Conservation (phyloP, 2,113 vertebrate species). For the Sander lucioperca region DNA sequence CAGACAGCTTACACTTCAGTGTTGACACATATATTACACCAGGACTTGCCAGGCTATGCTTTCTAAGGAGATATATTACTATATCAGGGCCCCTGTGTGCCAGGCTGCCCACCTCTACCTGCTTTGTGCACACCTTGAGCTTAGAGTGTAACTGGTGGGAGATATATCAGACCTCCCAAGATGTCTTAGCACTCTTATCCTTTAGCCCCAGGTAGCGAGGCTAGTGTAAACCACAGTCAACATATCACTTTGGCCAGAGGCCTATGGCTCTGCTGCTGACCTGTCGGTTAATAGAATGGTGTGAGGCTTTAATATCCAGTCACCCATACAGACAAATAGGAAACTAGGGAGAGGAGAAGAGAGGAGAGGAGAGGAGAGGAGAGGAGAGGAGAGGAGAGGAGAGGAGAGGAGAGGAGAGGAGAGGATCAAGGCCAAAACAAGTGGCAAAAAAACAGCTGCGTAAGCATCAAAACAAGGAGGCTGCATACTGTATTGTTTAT, state of each 20-base stretch:
- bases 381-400: conserved; percentile 24
- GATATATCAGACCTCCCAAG: conserved; percentile 69
- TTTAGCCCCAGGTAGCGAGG: conserved; percentile 60
- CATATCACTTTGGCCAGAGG: conserved; percentile 59
- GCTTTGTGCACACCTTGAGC: conserved; percentile 34
- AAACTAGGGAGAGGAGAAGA: conserved; percentile 9
- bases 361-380: conserved; percentile 22
- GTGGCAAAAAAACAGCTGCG: conserved; percentile 29
- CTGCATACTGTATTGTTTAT: not conserved
- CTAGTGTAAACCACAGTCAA: conserved; percentile 71
- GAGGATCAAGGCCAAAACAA: conserved; percentile 28
- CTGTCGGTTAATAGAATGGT: conserved; percentile 77
- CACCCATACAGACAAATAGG: conserved; percentile 26
- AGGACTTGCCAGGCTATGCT: not conserved
- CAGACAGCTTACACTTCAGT: not conserved
- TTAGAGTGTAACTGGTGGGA: conserved; percentile 33
- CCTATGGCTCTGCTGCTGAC: conserved; percentile 66
- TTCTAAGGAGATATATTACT: conserved; percentile 21
- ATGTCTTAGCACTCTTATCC: conserved; percentile 66
- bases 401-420: conserved; percentile 18
- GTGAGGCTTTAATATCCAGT: conserved; percentile 68
- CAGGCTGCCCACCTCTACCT: conserved; percentile 40
- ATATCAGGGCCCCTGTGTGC: conserved; percentile 14
- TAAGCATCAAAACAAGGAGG: conserved; percentile 30
- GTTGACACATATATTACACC: not conserved